Conservation (phyloP, 2,113 vertebrate species). For the Sminthopsis crassicaudata region DNA sequence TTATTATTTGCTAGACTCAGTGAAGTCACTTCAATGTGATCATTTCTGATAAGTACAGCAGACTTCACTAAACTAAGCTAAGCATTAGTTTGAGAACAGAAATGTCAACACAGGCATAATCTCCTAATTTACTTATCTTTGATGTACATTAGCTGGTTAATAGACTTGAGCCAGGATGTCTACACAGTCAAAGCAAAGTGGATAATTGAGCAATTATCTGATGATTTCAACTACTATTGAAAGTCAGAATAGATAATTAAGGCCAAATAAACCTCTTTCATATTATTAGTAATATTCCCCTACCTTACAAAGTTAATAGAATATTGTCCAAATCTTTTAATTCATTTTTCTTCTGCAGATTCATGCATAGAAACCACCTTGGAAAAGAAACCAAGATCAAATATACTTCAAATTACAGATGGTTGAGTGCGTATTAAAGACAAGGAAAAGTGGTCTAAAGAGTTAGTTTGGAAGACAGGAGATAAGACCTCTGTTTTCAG, state of each 20-base stretch:
- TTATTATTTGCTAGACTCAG: slow-evolving; percentile 45
- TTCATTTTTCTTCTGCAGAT: background rate
- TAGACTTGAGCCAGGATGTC: slow-evolving; percentile 72
- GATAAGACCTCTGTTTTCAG: background rate
- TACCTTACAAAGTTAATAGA: background rate
- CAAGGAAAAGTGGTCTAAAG: background rate
- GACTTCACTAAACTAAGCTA: slow-evolving; percentile 61
- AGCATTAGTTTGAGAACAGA: slow-evolving; percentile 61
- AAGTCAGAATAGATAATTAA: slow-evolving; percentile 70
- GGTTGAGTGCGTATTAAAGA: background rate
- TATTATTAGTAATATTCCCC: background rate
- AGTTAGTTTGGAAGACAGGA: background rate
- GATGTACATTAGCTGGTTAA: slow-evolving; percentile 75
- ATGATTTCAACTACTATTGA: slow-evolving; percentile 73
- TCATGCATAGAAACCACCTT: background rate
- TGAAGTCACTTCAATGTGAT: slow-evolving; percentile 57
- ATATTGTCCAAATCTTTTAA: background rate
- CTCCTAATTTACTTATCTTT: slow-evolving; percentile 74
- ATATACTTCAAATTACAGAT: background rate
- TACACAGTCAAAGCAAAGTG: slow-evolving; percentile 75
- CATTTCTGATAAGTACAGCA: slow-evolving; percentile 60
- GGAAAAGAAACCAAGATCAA: background rate
- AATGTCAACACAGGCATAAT: slow-evolving; percentile 72
- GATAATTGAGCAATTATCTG: slow-evolving; percentile 78
- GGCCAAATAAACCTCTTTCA: background rate